These are phyloP conservation scores for Macroteleia sp. DNA, from an alignment of 2,888 invertebrate species.

Conservation along the genomic window DNA sequence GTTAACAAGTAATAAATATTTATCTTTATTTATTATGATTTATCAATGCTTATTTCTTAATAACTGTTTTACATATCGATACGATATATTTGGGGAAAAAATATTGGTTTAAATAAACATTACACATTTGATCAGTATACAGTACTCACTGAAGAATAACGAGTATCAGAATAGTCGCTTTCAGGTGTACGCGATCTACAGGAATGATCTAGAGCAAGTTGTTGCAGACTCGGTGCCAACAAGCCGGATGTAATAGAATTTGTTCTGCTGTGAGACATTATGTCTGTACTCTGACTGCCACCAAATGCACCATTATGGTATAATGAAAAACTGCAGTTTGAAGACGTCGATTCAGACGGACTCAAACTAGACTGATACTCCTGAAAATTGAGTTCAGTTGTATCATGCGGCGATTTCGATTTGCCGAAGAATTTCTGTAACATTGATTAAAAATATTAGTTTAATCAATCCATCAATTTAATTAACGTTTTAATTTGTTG, in stretches of 20 bases:
- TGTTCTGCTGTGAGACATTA: conserved; percentile 5
- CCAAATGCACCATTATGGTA: conserved; percentile 33
- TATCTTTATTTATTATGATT: no score
- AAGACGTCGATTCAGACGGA: conserved; percentile 51
- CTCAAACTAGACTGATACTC: conserved; percentile 43
- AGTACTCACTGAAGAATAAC: conserved; percentile 24
- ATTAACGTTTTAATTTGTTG: no score
- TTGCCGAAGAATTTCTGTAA: conserved; percentile 41
- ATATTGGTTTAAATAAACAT: no score
- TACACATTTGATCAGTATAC: no score
- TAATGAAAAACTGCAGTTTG: conserved; percentile 46
- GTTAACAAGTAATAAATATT: no score
- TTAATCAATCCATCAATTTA: no score
- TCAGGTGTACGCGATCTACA: conserved; percentile 48
- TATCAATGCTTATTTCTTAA: no score
- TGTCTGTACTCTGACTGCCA: conserved; percentile 24
- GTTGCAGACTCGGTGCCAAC: conserved; percentile 40
- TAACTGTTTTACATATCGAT: no score
- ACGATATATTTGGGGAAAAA: no score
- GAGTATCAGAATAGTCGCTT: conserved; percentile 39
- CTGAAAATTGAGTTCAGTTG: conserved; percentile 23
- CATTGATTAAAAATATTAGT: no score
- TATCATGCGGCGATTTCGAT: conserved; percentile 11
- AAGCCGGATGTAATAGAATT: conserved; percentile 24
- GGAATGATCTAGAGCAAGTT: conserved; percentile 39